These are phyloP conservation scores for Microcebus jonahi DNA, from an alignment of 2,113 vertebrate species.

Conservation along the genomic window DNA sequence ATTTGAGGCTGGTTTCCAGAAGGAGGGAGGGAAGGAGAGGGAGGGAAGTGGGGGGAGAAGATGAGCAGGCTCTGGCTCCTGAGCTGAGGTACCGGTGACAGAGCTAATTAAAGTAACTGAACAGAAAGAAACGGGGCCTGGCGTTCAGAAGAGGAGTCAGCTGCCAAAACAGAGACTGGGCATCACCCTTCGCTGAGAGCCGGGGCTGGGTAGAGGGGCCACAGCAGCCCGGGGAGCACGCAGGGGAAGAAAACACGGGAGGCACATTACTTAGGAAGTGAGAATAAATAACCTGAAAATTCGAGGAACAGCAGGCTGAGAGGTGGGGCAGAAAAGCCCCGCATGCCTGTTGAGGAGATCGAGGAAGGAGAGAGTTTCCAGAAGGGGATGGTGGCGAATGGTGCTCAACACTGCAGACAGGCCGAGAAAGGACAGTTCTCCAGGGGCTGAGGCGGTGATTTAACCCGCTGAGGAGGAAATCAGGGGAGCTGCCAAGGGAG, in stretches of 20 bases:
- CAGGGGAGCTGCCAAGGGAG: background rate
- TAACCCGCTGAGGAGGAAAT: background rate
- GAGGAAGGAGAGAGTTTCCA: background rate
- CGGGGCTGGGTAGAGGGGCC: fast-evolving
- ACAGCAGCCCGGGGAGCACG: background rate
- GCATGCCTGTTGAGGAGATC: background rate
- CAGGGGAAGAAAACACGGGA: background rate
- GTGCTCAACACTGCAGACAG: background rate
- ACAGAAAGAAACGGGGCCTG: background rate
- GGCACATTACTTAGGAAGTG: background rate
- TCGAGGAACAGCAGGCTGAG: background rate
- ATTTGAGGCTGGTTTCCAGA: background rate
- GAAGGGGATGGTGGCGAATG: background rate
- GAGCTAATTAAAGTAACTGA: constrained; percentile 39
- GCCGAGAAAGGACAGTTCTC: background rate
- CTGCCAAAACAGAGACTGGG: background rate
- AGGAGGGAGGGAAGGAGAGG: background rate
- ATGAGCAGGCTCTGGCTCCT: background rate
- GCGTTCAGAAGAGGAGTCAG: background rate
- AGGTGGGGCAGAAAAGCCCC: background rate
- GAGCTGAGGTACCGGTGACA: background rate
- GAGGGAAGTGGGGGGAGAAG: background rate
- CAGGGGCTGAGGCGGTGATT: background rate
- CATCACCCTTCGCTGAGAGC: background rate
- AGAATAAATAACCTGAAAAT: background rate